Evolutionary conservation across 2,888 invertebrate genomes (phyloP).

Genomic region (Papilio elwesi): DNA sequence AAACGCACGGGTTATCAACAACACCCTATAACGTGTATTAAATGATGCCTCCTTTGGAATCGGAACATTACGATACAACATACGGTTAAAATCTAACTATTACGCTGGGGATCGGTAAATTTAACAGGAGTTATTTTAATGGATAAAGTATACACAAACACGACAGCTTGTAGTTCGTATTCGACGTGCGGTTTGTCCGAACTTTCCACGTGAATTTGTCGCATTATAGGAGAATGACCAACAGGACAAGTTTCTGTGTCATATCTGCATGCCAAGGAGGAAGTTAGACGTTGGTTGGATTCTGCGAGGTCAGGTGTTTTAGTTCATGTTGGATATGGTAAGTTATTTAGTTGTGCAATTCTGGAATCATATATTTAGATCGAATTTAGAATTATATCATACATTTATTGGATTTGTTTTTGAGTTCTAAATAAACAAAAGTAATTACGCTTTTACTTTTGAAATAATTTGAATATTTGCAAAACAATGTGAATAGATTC

Average conservation of each 20-base stretch:
- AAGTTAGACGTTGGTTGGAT: conserved; percentile 29
- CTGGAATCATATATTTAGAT: neutral
- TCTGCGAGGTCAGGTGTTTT: conserved; percentile 9
- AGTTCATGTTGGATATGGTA: conserved; percentile 11
- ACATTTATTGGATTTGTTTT: neutral
- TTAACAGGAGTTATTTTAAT: no score
- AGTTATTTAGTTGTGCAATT: conserved; percentile 7
- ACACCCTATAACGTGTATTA: no score
- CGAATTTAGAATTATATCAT: neutral
- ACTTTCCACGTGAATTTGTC: conserved; percentile 34
- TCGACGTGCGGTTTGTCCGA: conserved; percentile 10
- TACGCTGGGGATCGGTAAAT: no score
- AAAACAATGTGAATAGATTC: no score
- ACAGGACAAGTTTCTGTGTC: conserved; percentile 24
- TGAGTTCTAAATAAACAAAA: neutral
- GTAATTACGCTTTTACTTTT: no score
- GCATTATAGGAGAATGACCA: conserved; percentile 35
- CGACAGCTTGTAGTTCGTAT: neutral
- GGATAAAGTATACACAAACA: neutral
- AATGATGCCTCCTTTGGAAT: no score
- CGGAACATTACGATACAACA: no score
- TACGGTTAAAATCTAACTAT: no score
- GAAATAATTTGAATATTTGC: no score
- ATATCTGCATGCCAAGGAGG: conserved; percentile 15
- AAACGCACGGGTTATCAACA: no score